Evolutionary conservation across 2,113 vertebrate genomes (phyloP).

Genomic region (Sisor rabdophorus): DNA sequence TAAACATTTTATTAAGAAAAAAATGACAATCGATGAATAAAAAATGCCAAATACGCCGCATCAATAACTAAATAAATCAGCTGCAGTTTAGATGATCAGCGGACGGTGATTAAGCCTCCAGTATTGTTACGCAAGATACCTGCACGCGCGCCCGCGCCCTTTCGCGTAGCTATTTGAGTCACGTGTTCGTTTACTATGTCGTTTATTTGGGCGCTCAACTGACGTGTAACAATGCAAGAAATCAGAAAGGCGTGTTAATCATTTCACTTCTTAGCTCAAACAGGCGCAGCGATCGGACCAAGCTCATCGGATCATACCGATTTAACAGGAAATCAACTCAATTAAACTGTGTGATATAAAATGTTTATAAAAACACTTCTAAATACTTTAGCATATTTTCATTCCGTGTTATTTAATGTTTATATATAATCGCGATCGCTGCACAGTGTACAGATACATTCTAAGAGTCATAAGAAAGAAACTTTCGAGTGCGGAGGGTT

Average conservation of each 20-base stretch:
- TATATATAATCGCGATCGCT: not conserved
- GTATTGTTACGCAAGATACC: not conserved
- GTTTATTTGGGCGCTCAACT: not conserved
- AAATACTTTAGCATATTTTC: not conserved
- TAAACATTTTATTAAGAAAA: not conserved
- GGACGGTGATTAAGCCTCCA: not conserved
- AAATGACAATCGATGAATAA: not conserved
- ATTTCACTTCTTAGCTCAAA: not conserved
- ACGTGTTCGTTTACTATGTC: constrained; percentile 6
- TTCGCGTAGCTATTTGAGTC: not conserved
- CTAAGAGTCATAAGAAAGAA: not conserved
- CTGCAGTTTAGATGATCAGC: not conserved
- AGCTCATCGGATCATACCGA: not conserved
- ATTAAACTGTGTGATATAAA: not conserved
- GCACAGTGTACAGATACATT: not conserved
- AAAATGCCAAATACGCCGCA: not conserved
- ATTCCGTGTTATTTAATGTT: not conserved
- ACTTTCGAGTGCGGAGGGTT: not conserved
- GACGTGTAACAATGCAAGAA: not conserved
- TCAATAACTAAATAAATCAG: not conserved
- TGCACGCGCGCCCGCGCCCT: not conserved
- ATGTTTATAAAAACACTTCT: not conserved
- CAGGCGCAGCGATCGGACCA: not conserved
- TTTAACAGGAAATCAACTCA: not conserved
- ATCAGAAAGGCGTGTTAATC: not conserved